Evolutionary conservation across 2,888 invertebrate genomes (phyloP), one percentile per base, ranked within the genome.

Genomic region (Pelosia muscerda): DNA sequence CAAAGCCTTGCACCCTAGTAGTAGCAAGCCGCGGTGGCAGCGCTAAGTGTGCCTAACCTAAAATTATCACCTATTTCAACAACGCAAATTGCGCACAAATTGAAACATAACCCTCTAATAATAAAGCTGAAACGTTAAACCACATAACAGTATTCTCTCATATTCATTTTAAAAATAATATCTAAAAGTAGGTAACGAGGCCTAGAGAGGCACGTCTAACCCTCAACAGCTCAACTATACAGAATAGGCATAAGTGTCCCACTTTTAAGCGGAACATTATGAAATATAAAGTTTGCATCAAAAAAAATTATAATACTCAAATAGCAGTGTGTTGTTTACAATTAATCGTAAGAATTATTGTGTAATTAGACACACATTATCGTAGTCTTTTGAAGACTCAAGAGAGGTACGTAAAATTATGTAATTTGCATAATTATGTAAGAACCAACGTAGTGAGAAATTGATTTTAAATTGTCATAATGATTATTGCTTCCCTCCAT

Each of bases 391-490:
- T 10, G 25, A 55, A 55, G 3, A 87, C 85, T 86, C 86, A 84
- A 77, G 79, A 81, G 80, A 86, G 81, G 88, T 84, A 85, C 84
- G 19, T 42, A 6, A 19, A 5, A 42, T 0, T 42, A 19, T 42
- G 49, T 49, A 49, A 49, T 49, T 42, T 49, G n/a, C 3, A 42
- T 42, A 42, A 19, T 42, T 19, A 42, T 19, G 5, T 19, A 19
- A 42, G 5, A 19, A 42, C 42, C 1, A 42, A 19, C 6, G 15
- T 11, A 13, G 34, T 38, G 38, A 15, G 15, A 38, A 38, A 38
- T 4, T 15, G 13, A 38, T 38, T 15, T n/a, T 2, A 38, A 38
- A 4, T 28, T 6, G 28, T 28, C 2, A 28, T 6, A 28, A 28
- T 28, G n/a, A n/a, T n/a, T n/a, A n/a, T n/a, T n/a, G n/a, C n/a